These are phyloP conservation scores for Andrena marginata DNA, from an alignment of 2,888 invertebrate species.

Conservation along the genomic window DNA sequence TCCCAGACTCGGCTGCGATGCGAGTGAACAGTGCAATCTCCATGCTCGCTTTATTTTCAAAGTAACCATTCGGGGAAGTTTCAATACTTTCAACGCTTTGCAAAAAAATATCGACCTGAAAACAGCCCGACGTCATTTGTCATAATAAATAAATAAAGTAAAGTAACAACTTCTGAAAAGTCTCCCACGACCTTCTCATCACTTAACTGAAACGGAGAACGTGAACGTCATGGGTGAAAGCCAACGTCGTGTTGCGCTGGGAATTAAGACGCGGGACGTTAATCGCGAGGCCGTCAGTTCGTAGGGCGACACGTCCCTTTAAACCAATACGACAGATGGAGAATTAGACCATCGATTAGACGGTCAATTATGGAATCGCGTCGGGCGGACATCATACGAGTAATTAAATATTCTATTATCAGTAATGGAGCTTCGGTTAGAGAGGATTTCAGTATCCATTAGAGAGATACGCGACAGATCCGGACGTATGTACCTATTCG, in stretches of 20 bases:
- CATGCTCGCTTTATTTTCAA: no score
- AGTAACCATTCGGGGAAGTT: no score
- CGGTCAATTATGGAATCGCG: conserved; percentile 60
- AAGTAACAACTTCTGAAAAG: neutral
- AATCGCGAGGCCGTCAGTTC: conserved; percentile 36
- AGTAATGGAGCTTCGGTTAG: neutral
- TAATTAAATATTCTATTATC: conserved; percentile 58
- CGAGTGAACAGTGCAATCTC: no score
- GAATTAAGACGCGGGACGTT: conserved; percentile 44
- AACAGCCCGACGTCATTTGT: no score
- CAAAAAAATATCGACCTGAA: no score
- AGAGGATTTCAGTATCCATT: conserved; percentile 22
- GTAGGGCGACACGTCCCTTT: conserved; percentile 21
- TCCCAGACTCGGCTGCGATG: no score
- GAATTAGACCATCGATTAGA: conserved; percentile 64
- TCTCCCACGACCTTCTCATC: neutral
- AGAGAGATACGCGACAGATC: conserved; percentile 12
- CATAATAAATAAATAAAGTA: no score
- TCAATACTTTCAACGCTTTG: no score
- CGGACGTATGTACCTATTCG: neutral
- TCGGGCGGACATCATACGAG: conserved; percentile 54
- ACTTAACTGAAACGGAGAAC: neutral
- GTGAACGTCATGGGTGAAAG: neutral
- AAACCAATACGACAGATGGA: conserved; percentile 39
- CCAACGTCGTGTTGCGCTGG: neutral